Conservation (phyloP, 2,797 vertebrate genomes). For the Rhabdomys pumilio region DNA sequence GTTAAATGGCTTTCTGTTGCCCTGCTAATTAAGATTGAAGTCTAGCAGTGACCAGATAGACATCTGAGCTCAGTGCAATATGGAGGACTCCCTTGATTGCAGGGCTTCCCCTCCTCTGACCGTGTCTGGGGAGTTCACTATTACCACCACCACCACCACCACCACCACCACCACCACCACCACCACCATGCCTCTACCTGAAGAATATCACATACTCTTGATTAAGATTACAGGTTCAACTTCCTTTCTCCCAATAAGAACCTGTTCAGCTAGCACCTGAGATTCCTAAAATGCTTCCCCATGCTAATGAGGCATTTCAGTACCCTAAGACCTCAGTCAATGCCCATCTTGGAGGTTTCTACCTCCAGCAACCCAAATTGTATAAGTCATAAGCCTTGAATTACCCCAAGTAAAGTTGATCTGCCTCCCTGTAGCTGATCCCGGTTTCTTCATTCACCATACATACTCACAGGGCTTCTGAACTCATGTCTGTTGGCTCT, state of each 20-base stretch:
- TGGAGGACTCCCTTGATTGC: not conserved
- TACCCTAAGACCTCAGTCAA: not conserved
- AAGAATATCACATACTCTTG: not conserved
- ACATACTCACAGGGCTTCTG: not conserved
- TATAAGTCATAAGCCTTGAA: not conserved
- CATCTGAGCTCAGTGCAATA: not conserved
- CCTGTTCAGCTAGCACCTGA: not conserved
- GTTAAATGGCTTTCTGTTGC: not conserved
- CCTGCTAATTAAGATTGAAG: not conserved
- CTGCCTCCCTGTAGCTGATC: not conserved
- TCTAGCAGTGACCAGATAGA: not conserved
- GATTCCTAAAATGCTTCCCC: not conserved
- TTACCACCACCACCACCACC: too few relatives aligned
- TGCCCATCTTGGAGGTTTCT: not conserved
- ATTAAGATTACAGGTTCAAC: not conserved
- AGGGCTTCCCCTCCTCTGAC: not conserved
- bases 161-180: too few relatives aligned
- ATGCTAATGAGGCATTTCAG: not conserved
- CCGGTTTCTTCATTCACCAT: not conserved
- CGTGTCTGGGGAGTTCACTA: not conserved
- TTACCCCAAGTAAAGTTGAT: not conserved
- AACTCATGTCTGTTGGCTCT: not conserved
- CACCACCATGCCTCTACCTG: not conserved
- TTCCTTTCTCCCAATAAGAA: not conserved
- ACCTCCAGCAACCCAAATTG: not conserved